These are phyloP conservation scores for Cantharis rufa DNA, from an alignment of 2,888 invertebrate species.

Conservation along the genomic window DNA sequence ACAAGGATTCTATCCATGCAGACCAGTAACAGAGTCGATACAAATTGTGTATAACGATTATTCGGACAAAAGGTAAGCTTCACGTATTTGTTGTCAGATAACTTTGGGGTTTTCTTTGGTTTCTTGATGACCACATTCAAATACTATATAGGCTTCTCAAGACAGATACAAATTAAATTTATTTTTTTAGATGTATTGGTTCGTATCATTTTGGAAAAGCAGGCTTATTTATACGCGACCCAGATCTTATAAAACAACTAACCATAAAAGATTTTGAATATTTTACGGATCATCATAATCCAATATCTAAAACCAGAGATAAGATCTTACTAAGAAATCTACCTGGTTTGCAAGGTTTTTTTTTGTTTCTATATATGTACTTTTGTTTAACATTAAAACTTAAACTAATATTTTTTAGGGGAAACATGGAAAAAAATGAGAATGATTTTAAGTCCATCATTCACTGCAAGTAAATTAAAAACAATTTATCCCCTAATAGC, in stretches of 20 bases:
- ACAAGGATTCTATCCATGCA: too few relatives aligned
- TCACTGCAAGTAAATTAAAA: slow-evolving; percentile 58
- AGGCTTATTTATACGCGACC: background rate
- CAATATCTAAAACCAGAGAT: background rate
- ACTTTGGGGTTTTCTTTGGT: too few relatives aligned
- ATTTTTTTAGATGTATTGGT: background rate
- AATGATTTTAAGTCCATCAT: slow-evolving; percentile 55
- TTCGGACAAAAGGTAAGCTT: too few relatives aligned
- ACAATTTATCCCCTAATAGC: slow-evolving; percentile 54
- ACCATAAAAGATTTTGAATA: slow-evolving; percentile 63
- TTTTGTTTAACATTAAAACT: slow-evolving; percentile 14
- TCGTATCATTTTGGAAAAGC: background rate
- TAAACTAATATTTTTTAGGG: background rate
- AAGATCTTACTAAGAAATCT: background rate
- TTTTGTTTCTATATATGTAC: background rate
- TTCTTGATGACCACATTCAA: too few relatives aligned
- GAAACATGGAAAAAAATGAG: slow-evolving; percentile 53
- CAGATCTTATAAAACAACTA: background rate
- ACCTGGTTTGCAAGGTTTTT: background rate
- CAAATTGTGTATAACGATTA: too few relatives aligned
- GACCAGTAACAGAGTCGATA: too few relatives aligned
- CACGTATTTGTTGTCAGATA: too few relatives aligned
- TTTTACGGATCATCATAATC: background rate
- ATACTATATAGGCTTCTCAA: too few relatives aligned
- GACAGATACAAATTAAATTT: too few relatives aligned